A percentile compares a stretch with the other conserved stretches of the same genome.
phyloP scores from a whole-genome alignment of 2,113 vertebrate genomes.

The Myiagra hebetior region DNA sequence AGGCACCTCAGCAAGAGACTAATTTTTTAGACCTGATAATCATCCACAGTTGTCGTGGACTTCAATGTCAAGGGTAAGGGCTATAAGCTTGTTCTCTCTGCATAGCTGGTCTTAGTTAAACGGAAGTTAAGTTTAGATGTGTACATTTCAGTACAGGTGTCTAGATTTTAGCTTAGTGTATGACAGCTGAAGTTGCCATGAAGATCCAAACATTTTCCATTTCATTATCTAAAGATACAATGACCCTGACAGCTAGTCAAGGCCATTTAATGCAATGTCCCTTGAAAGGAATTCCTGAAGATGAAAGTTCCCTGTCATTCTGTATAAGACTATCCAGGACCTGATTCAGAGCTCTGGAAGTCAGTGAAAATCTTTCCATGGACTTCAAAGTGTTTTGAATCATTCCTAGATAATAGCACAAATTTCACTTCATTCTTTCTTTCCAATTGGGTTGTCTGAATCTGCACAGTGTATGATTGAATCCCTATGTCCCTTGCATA shows the following conservation, averaged over 20 bases:
- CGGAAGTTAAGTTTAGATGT: neutral
- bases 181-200: neutral
- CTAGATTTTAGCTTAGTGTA: neutral
- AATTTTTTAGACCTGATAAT: neutral
- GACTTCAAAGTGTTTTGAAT: slow-evolving; percentile 39
- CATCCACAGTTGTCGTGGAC: neutral
- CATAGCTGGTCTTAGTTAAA: neutral
- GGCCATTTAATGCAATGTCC: neutral
- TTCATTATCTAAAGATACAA: neutral
- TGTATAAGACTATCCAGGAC: neutral
- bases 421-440: slow-evolving; percentile 21
- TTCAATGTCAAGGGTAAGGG: neutral
- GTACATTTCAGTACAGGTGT: neutral
- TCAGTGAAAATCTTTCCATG: slow-evolving; percentile 1
- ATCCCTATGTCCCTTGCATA: slow-evolving; percentile 32
- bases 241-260: neutral
- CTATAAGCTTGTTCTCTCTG: neutral
- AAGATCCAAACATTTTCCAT: neutral
- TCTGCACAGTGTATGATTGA: slow-evolving; percentile 3
- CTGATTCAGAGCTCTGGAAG: slow-evolving; percentile 3
- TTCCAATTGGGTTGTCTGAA: neutral
- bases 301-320: slow-evolving; percentile 9
- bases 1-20: neutral
- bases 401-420: slow-evolving; percentile 13
- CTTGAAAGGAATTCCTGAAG: slow-evolving; percentile 26